A percentile compares a stretch with the other conserved stretches of the same genome.
Conservation (phyloP, 1,140 invertebrate species). For the Zaprionus nigranus region DNA sequence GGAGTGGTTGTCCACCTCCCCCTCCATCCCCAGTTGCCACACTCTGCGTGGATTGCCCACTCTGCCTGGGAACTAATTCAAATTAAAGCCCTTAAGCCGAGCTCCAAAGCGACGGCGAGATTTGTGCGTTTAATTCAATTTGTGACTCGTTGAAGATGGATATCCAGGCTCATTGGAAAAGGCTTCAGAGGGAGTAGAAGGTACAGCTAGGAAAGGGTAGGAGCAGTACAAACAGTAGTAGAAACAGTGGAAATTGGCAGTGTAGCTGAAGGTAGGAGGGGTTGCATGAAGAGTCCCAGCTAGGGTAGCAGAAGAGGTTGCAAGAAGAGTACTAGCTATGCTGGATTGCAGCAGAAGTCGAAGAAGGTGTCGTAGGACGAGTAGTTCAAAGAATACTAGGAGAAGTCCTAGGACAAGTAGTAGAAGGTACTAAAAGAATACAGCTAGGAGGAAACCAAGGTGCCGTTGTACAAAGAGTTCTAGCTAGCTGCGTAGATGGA, state of each 20-base stretch:
- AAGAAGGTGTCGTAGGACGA: no score
- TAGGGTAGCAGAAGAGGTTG: background rate
- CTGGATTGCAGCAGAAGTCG: no score
- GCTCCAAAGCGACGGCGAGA: constrained; percentile 29
- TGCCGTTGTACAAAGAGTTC: no score
- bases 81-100: constrained; percentile 67
- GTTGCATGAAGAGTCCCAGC: background rate
- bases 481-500: background rate
- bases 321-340: background rate
- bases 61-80: constrained; percentile 56
- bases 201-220: background rate
- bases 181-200: background rate
- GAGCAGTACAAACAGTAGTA: background rate
- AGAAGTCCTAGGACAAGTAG: no score
- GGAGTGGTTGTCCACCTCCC: constrained; percentile 4
- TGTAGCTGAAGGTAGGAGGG: background rate
- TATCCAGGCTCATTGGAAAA: background rate
- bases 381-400: no score
- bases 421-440: no score
- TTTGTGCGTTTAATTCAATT: constrained; percentile 65
- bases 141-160: constrained; percentile 20
- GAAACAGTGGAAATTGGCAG: background rate
- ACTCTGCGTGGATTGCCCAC: background rate
- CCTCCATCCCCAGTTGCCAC: no score
- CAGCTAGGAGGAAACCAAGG: no score